phyloP scores from a whole-genome alignment of 2,113 vertebrate species.

The Lipophrys pholis region DNA sequence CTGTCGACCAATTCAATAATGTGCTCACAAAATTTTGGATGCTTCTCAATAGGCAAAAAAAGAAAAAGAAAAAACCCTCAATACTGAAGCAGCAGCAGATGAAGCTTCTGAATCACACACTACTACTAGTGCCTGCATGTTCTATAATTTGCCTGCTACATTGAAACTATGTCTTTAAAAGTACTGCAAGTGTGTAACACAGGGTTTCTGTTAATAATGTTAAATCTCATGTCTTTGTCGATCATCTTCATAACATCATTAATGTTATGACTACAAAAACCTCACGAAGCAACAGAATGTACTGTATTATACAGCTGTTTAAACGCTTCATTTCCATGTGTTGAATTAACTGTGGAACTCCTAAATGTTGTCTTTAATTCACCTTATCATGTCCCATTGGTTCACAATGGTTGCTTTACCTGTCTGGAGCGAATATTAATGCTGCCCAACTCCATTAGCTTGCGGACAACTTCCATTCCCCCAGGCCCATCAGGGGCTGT shows the following conservation, averaged over 20 bases:
- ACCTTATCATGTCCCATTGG: not conserved
- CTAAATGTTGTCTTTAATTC: not conserved
- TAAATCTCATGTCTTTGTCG: too few relatives aligned
- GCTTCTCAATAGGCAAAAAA: not conserved
- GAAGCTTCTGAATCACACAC: too few relatives aligned
- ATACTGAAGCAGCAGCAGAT: too few relatives aligned
- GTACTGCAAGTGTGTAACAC: not conserved
- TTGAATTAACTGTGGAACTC: not conserved
- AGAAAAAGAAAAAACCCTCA: not conserved
- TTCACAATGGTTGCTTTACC: constrained; percentile 75
- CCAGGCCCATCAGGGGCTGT: constrained; percentile 84
- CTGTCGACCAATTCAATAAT: not conserved
- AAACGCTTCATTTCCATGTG: not conserved
- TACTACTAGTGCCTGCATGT: too few relatives aligned
- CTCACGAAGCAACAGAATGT: not conserved
- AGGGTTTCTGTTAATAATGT: not conserved
- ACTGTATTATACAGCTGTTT: not conserved
- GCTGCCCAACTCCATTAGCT: constrained; percentile 88
- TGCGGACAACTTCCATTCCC: constrained; percentile 91
- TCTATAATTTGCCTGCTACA: too few relatives aligned
- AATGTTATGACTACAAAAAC: not conserved
- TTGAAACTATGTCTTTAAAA: too few relatives aligned
- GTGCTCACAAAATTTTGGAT: not conserved
- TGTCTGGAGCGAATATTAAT: constrained; percentile 89
- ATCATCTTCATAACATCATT: not conserved